Conservation (phyloP, 2,113 vertebrate genomes). For the Zapus hudsonius region DNA sequence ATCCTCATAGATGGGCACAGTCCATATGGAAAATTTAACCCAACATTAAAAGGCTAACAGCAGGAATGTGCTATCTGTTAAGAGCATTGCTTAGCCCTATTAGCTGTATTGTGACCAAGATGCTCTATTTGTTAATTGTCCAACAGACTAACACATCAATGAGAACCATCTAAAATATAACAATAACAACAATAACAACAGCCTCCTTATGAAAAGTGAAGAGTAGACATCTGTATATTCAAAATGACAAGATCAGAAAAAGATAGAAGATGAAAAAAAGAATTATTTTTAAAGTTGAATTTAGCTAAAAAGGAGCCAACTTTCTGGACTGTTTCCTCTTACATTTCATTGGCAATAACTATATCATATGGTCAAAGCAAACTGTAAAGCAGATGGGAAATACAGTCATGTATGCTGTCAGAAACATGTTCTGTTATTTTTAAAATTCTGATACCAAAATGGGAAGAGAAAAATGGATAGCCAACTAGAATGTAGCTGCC, state of each 20-base stretch:
- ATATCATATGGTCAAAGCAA: not conserved
- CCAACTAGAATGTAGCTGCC: not conserved
- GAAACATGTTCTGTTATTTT: not conserved
- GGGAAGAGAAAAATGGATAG: not conserved
- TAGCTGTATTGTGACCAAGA: not conserved
- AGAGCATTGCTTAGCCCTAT: not conserved
- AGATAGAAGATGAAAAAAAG: not conserved
- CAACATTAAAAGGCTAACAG: not conserved
- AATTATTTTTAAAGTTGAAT: not conserved
- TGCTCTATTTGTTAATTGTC: not conserved
- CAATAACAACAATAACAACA: not conserved
- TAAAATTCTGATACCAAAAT: not conserved
- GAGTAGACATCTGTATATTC: not conserved
- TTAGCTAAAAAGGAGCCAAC: not conserved
- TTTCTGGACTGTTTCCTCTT: conserved; percentile 17
- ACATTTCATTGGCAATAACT: not conserved
- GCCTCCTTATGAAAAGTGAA: not conserved
- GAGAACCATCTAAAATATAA: not conserved
- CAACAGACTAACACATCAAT: not conserved
- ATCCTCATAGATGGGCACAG: fast-evolving
- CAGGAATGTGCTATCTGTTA: not conserved
- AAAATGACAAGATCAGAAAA: not conserved
- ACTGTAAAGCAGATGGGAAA: not conserved
- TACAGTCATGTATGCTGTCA: not conserved
- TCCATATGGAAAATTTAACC: not conserved